Conservation (phyloP, 2,888 invertebrate genomes). For the Eurytoma adleriae region DNA sequence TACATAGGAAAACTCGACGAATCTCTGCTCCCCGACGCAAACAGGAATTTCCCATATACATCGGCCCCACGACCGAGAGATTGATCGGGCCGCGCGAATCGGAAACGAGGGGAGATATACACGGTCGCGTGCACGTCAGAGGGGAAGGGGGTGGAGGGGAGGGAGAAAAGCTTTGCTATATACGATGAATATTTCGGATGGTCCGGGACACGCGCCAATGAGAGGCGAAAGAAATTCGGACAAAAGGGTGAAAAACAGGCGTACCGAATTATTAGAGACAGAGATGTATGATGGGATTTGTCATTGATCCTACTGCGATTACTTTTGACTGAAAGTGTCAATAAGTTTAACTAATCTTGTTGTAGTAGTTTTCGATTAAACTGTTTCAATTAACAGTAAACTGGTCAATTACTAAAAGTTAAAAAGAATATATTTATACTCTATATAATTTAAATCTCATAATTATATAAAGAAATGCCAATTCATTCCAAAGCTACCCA, state of each 20-base stretch:
- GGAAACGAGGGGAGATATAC: background rate
- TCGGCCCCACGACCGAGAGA: background rate
- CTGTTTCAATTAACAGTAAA: too few species aligned
- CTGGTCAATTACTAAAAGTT: too few species aligned
- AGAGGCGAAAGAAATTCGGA: constrained; percentile 12
- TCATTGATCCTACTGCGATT: too few species aligned
- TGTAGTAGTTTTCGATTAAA: too few species aligned
- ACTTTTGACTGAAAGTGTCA: too few species aligned
- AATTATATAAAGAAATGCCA: too few species aligned
- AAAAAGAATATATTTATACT: too few species aligned
- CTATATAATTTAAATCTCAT: too few species aligned
- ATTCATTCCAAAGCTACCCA: too few species aligned
- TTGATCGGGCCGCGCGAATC: constrained; percentile 38
- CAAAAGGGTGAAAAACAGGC: constrained; percentile 25
- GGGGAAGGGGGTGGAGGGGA: constrained; percentile 24
- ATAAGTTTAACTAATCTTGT: too few species aligned
- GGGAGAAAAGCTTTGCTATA: background rate
- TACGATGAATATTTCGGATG: background rate
- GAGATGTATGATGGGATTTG: background rate
- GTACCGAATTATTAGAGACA: constrained; percentile 4
- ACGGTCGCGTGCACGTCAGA: background rate
- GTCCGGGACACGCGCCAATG: background rate
- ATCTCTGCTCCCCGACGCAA: background rate
- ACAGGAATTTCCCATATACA: constrained; percentile 39
- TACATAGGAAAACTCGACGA: constrained; percentile 11